Conservation (phyloP, 2,888 invertebrate species). For the Drosophila recens region DNA sequence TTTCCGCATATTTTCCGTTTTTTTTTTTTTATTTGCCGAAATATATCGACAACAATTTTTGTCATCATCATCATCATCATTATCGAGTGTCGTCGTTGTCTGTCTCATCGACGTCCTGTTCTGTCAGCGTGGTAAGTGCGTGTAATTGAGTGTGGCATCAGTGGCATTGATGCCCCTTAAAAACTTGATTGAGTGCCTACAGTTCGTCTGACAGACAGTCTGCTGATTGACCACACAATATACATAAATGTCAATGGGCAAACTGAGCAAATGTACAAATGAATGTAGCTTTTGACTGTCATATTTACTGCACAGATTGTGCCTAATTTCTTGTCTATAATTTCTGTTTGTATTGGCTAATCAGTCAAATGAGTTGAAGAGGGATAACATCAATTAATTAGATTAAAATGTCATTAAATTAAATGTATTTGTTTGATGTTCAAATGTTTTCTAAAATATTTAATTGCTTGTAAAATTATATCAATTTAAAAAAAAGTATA, state of each 20-base stretch:
- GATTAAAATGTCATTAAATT: neutral
- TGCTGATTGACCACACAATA: conserved; percentile 52
- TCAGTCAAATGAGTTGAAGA: neutral
- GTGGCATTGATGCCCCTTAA: conserved; percentile 61
- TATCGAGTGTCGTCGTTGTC: conserved; percentile 15
- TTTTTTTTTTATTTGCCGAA: conserved; percentile 14
- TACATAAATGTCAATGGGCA: conserved; percentile 43
- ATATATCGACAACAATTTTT: conserved; percentile 58
- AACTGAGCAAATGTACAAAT: conserved; percentile 36
- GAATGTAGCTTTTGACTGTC: conserved; percentile 27
- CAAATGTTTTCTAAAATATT: neutral
- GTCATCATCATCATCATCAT: conserved; percentile 2
- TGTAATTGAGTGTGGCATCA: conserved; percentile 71
- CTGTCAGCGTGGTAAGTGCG: conserved; percentile 61
- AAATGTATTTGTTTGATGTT: too few relatives aligned
- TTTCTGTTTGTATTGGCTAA: neutral
- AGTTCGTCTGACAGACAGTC: conserved; percentile 18
- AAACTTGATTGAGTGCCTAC: conserved; percentile 62
- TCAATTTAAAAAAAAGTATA: neutral
- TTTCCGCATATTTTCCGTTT: neutral
- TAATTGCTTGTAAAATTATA: neutral
- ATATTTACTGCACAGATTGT: conserved; percentile 15
- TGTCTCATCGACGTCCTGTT: conserved; percentile 16
- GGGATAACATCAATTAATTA: neutral
- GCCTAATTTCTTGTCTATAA: conserved; percentile 20